Conservation (phyloP, 2,113 vertebrate species). For the Melanotaenia duboulayi region DNA sequence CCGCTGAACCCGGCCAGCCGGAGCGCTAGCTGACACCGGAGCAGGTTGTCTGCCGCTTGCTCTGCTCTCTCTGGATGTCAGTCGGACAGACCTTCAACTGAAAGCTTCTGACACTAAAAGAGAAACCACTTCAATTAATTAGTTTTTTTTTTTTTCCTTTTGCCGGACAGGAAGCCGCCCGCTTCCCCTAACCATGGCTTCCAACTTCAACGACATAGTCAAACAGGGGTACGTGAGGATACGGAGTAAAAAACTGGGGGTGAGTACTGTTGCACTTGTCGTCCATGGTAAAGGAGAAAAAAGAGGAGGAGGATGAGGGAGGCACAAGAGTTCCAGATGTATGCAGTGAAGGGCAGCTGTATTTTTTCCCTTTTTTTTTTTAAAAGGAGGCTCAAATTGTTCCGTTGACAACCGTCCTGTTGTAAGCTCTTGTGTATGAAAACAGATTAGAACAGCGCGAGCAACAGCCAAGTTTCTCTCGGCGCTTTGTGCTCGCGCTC, state of each 20-base stretch:
- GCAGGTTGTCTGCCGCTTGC: slow-evolving; percentile 68
- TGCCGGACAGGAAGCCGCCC: slow-evolving; percentile 53
- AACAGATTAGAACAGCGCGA: slow-evolving; percentile 51
- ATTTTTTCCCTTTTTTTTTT: neutral
- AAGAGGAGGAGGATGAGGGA: slow-evolving; percentile 20
- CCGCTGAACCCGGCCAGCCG: slow-evolving; percentile 75
- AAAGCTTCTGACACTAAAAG: slow-evolving; percentile 14
- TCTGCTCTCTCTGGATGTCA: slow-evolving; percentile 62
- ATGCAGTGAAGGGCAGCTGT: slow-evolving; percentile 60
- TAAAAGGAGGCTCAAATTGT: slow-evolving; percentile 61
- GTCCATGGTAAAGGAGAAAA: slow-evolving; percentile 19
- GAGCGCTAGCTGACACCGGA: slow-evolving; percentile 70
- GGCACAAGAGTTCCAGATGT: slow-evolving; percentile 56
- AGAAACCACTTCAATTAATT: slow-evolving; percentile 21
- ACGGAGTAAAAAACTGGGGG: slow-evolving; percentile 98
- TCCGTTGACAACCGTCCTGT: slow-evolving; percentile 54
- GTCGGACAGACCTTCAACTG: slow-evolving; percentile 39
- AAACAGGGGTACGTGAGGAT: slow-evolving; percentile 98
- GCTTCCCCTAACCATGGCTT: slow-evolving; percentile 88
- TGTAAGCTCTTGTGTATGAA: slow-evolving; percentile 47
- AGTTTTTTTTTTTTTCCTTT: neutral
- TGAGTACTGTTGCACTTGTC: slow-evolving; percentile 85
- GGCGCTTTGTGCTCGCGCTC: slow-evolving; percentile 16
- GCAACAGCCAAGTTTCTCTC: slow-evolving; percentile 47
- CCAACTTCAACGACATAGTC: slow-evolving; percentile 99